Evolutionary conservation across 2,888 invertebrate genomes (phyloP).

Genomic region (Sthenelais limicola): DNA sequence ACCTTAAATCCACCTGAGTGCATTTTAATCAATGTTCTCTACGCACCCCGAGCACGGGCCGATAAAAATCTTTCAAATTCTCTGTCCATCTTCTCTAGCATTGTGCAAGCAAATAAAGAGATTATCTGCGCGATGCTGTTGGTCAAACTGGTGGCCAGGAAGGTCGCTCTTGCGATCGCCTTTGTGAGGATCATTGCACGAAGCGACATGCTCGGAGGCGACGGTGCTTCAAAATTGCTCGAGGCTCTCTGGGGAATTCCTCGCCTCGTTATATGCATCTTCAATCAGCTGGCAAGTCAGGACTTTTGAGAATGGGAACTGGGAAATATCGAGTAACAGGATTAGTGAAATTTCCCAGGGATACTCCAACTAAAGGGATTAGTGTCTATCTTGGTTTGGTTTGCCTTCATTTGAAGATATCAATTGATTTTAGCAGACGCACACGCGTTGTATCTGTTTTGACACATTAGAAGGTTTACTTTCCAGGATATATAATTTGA

Average conservation of each 20-base stretch:
- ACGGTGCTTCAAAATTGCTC: conserved; percentile 20
- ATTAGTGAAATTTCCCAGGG: no score
- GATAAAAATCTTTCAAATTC: conserved; percentile 15
- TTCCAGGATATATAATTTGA: no score
- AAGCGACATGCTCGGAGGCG: background rate
- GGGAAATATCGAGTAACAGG: no score
- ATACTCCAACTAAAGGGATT: no score
- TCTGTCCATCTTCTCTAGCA: background rate
- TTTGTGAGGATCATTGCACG: background rate
- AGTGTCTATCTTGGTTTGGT: no score
- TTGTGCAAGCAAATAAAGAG: conserved; percentile 39
- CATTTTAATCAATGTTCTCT: conserved; percentile 26
- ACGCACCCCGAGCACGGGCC: background rate
- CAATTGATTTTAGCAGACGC: no score
- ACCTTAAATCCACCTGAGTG: conserved; percentile 35
- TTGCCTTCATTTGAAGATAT: no score
- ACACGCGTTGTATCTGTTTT: no score
- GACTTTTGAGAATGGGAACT: no score
- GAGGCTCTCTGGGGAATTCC: conserved; percentile 17
- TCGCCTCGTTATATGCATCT: conserved; percentile 5
- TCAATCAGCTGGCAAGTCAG: no score
- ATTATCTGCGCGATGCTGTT: conserved; percentile 13
- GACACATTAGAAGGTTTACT: no score
- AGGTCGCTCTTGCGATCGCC: no score
- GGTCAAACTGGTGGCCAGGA: conserved; percentile 4